phyloP scores from a whole-genome alignment of 1,140 invertebrate species.

The Globodera rostochiensis region DNA sequence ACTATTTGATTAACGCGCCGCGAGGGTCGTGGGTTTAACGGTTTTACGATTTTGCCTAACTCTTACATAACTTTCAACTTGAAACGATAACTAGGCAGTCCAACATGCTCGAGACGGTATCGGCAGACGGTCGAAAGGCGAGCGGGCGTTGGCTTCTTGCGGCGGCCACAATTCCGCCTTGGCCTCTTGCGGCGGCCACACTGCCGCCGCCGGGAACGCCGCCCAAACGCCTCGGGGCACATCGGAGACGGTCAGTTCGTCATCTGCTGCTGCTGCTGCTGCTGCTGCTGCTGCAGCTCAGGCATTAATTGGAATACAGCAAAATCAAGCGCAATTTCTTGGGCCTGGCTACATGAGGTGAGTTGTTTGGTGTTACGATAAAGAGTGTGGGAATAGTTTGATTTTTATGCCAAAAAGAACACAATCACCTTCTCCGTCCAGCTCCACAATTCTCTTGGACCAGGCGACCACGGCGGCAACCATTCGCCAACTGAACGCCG shows the following conservation, averaged over 20 bases:
- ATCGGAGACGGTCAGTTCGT: conserved; percentile 13
- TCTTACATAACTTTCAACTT: too few relatives aligned
- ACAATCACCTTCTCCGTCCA: neutral
- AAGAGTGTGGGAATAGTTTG: too few relatives aligned
- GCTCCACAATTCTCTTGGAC: conserved; percentile 8
- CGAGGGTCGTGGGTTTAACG: too few relatives aligned
- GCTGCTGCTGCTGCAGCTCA: neutral
- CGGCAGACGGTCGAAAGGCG: too few relatives aligned
- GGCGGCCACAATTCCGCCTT: too few relatives aligned
- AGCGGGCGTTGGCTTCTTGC: too few relatives aligned
- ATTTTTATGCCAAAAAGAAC: neutral
- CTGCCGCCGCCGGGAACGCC: conserved; percentile 16
- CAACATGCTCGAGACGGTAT: too few relatives aligned
- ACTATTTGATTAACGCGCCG: too few relatives aligned
- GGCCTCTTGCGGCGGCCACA: too few relatives aligned
- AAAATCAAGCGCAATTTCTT: conserved; percentile 27
- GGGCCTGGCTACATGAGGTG: conserved; percentile 8
- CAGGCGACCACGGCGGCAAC: conserved; percentile 26
- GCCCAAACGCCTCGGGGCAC: conserved; percentile 33
- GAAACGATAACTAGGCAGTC: too few relatives aligned
- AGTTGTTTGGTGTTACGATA: neutral
- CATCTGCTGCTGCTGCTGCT: neutral
- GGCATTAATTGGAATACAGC: neutral
- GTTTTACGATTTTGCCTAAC: too few relatives aligned
- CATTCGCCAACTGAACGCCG: conserved; percentile 46